Percentiles rank a stretch among this genome's conserved stretches.
Evolutionary conservation across 2,888 invertebrate species (phyloP).

Genomic region (Dorcus parallelipipedus): DNA sequence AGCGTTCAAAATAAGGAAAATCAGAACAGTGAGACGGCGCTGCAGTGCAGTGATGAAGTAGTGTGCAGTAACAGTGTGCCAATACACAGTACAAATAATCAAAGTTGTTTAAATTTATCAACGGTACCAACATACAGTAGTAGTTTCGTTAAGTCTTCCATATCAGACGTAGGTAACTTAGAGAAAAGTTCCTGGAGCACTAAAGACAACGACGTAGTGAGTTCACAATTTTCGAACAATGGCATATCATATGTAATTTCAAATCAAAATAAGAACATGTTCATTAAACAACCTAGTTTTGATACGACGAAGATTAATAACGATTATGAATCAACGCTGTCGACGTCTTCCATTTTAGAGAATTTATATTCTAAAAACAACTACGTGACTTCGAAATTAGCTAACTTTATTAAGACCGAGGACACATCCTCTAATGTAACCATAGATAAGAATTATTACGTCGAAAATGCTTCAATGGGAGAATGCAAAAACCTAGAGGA

Average conservation of each 20-base stretch:
- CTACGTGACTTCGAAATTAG: slow-evolving; percentile 3
- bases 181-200: slow-evolving; percentile 12
- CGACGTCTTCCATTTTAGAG: slow-evolving; percentile 44
- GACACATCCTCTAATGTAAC: background rate
- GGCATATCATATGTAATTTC: slow-evolving; percentile 45
- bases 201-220: slow-evolving; percentile 18
- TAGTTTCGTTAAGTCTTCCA: slow-evolving; percentile 45
- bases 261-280: slow-evolving; percentile 27
- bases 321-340: slow-evolving; percentile 31
- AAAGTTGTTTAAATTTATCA: slow-evolving; percentile 24
- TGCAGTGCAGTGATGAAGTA: slow-evolving; percentile 22
- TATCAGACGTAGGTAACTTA: slow-evolving; percentile 36
- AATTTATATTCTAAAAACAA: slow-evolving; percentile 32
- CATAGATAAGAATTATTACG: background rate
- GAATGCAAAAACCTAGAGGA: slow-evolving; percentile 7
- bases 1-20: slow-evolving; percentile 31
- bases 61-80: slow-evolving; percentile 37
- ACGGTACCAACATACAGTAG: slow-evolving; percentile 20
- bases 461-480: background rate
- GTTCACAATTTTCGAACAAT: slow-evolving; percentile 35
- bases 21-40: slow-evolving; percentile 24
- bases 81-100: slow-evolving; percentile 45
- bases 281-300: slow-evolving; percentile 36
- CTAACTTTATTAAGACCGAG: background rate
- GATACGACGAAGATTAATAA: slow-evolving; percentile 28